Percentiles rank a stretch among this genome's conserved stretches.
These are phyloP conservation scores for Galbula dea DNA, from an alignment of 2,113 vertebrate genomes.

Conservation along the genomic window DNA sequence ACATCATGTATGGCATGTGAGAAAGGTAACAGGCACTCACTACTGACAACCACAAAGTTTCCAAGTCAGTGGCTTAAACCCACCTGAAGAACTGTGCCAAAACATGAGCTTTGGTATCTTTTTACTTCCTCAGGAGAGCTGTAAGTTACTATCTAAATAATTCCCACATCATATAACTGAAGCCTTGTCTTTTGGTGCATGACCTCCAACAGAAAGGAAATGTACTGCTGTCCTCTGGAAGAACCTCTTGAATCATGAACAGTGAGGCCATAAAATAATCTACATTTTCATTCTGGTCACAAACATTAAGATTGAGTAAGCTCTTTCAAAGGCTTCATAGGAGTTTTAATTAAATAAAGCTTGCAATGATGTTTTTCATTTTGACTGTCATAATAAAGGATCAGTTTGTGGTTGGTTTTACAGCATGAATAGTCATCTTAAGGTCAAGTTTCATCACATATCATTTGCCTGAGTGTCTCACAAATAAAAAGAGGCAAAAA, in stretches of 20 bases:
- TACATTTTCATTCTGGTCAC: neutral
- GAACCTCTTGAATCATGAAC: neutral
- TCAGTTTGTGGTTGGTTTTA: neutral
- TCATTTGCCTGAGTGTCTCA: neutral
- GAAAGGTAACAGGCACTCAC: neutral
- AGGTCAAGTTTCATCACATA: neutral
- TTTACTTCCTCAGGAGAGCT: neutral
- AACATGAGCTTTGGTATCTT: neutral
- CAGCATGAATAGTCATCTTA: neutral
- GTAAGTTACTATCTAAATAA: neutral
- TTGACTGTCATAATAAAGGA: neutral
- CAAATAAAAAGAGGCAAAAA: neutral
- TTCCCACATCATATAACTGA: neutral
- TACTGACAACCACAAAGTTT: neutral
- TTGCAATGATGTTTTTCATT: neutral
- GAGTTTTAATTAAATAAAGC: constrained; percentile 18
- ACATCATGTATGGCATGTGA: neutral
- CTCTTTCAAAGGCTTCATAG: neutral
- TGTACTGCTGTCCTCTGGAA: neutral
- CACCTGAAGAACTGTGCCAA: neutral
- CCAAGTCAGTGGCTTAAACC: neutral
- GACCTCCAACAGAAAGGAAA: neutral
- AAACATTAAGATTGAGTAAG: neutral
- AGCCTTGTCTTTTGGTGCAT: neutral
- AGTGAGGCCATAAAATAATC: neutral